phyloP scores from a whole-genome alignment of 2,113 vertebrate genomes.

The Tamias sibiricus region DNA sequence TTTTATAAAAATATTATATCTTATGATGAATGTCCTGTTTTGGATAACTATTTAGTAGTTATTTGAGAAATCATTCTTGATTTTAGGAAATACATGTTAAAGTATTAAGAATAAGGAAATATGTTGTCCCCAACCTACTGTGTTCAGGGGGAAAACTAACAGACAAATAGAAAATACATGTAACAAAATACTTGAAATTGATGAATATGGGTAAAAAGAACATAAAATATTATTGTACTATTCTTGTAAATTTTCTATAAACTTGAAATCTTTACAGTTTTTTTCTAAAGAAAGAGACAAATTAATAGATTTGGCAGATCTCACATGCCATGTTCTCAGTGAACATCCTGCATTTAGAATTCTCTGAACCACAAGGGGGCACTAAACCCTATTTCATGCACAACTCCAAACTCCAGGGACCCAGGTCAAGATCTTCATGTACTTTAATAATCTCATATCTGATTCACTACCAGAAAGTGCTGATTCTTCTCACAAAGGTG shows the following conservation, averaged over 20 bases:
- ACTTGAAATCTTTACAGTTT: not conserved
- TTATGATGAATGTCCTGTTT: not conserved
- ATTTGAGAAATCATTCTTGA: not conserved
- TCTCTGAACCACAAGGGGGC: not conserved
- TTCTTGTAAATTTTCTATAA: constrained; percentile 3
- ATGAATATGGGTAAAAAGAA: not conserved
- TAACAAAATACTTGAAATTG: constrained; percentile 11
- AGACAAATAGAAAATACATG: not conserved
- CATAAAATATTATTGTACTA: not conserved
- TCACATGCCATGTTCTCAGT: not conserved
- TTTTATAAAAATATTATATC: not conserved
- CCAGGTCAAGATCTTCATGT: not conserved
- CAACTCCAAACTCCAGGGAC: not conserved
- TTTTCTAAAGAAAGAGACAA: not conserved
- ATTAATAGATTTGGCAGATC: not conserved
- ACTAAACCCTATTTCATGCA: not conserved
- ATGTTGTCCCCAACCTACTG: not conserved
- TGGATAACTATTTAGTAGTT: not conserved
- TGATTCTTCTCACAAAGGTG: not conserved
- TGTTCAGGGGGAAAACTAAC: not conserved
- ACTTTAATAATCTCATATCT: not conserved
- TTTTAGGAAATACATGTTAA: not conserved
- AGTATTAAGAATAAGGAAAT: not conserved
- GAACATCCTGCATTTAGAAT: not conserved
- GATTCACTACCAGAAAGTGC: not conserved